phyloP scores from a whole-genome alignment of 2,888 invertebrate genomes.

The Sipha maydis region DNA sequence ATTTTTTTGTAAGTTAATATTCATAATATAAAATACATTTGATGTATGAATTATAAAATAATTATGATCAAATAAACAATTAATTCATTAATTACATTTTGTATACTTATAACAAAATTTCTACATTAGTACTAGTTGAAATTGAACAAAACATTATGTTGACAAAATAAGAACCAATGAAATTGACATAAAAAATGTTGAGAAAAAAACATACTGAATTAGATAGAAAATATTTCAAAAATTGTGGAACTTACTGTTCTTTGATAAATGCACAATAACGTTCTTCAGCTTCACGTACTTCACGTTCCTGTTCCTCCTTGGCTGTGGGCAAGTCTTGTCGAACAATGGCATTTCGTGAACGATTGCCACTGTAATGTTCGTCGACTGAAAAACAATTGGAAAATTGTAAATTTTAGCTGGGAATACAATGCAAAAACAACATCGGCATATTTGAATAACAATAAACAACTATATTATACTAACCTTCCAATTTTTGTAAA shows the following conservation, averaged over 20 bases:
- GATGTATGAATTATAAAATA: not conserved
- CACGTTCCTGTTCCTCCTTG: conserved; percentile 77
- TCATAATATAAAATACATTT: no score
- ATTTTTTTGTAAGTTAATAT: no score
- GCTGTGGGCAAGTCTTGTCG: conserved; percentile 83
- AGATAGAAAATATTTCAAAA: no score
- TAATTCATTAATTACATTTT: not conserved
- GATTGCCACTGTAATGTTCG: conserved; percentile 81
- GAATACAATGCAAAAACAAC: conserved; percentile 27
- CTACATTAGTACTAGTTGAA: not conserved
- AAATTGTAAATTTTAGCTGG: not conserved
- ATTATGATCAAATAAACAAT: not conserved
- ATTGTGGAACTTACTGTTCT: conserved; percentile 72
- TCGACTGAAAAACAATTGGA: conserved; percentile 70
- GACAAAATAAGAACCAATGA: no score
- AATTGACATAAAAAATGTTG: no score
- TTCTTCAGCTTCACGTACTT: conserved; percentile 74
- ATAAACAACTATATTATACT: conserved; percentile 66
- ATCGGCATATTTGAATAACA: not conserved
- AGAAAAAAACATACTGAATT: no score
- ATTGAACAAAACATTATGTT: not conserved
- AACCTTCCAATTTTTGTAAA: conserved; percentile 84
- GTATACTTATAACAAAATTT: not conserved
- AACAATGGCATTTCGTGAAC: conserved; percentile 79
- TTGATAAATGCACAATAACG: conserved; percentile 73